Base-by-base conservation (phyloP, 2,888 invertebrate genomes). In the Drosophila gaucha region DNA sequence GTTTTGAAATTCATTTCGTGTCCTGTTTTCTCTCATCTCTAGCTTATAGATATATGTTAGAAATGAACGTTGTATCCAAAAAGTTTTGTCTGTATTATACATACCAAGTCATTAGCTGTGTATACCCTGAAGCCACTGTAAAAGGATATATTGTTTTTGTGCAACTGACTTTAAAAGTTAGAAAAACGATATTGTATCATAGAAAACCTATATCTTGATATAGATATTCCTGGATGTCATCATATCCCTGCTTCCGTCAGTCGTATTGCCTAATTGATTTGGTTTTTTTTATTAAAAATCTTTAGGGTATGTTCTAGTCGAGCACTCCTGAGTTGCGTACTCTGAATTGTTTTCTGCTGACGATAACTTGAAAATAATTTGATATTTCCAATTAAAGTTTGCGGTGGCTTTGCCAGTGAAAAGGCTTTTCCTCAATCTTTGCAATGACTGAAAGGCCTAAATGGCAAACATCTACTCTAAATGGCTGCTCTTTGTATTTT, bases 331-430 rank as follows among this genome's bases (percentile, higher is more conserved):
- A 6, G 10, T 12, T 2, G 2, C 30, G 3, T 12, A 2, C 3
- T 16, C 4, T 0, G 2, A 18, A n/a, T 30, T 35, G 49, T 71
- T 76, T 85, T 80, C 33, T 84, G 89, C 89, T 88, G 89, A 89
- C 89, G 86, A 79, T 82, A 76, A 80, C 88, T 80, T 75, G 74
- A 88, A 88, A 78, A 78, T 89, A 88, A 89, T 89, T 88, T 80
- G 74, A 80, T 80, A 75, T 74, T 89, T 89, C 86, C 88, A 89
- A 88, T 88, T 89, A 85, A 88, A 86, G 79, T 89, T 86, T 85
- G 67, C 74, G 65, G 58, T 66, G 54, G 65, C 31, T 75, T 69
- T 67, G 31, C 28, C 35, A 65, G 64, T 31, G 28, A 6, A 20
- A 39, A 22, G 26, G 2, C 18, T 12, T 18, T 30, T 18, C 6